Percentiles rank a stretch among this genome's conserved stretches.
phyloP scores from a whole-genome alignment of 1,140 invertebrate species.

The Drosophila willistoni region DNA sequence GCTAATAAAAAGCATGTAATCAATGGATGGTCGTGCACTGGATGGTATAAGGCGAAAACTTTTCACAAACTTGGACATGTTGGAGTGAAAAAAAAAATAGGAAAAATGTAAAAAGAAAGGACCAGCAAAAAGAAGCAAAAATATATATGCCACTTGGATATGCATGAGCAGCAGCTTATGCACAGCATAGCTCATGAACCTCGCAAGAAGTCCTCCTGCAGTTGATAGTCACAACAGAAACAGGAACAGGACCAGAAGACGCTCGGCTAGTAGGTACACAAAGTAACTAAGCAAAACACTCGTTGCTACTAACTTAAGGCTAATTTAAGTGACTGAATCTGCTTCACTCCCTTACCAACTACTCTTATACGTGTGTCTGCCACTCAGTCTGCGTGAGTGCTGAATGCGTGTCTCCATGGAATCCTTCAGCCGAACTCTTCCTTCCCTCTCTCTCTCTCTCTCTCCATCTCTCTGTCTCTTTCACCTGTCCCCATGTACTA shows the following conservation, averaged over 20 bases:
- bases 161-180: constrained; percentile 66
- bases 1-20: constrained; percentile 79
- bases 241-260: constrained; percentile 22
- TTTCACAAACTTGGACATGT: constrained; percentile 75
- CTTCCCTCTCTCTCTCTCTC: constrained; percentile 33
- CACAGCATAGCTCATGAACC: constrained; percentile 46
- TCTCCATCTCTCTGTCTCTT: constrained; percentile 16
- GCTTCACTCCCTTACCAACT: too few species aligned
- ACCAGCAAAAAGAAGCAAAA: constrained; percentile 35
- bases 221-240: constrained; percentile 48
- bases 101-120: constrained; percentile 10
- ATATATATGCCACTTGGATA: constrained; percentile 63
- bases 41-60: constrained; percentile 36
- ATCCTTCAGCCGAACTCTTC: constrained; percentile 25
- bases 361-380: constrained; percentile 14
- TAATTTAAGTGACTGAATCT: constrained; percentile 71
- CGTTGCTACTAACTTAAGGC: constrained; percentile 72
- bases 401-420: constrained; percentile 49
- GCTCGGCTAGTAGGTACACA: constrained; percentile 54
- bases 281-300: constrained; percentile 77
- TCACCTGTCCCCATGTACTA: constrained; percentile 12
- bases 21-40: constrained; percentile 44
- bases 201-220: constrained; percentile 47
- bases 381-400: constrained; percentile 17
- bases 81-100: constrained; percentile 22